phyloP scores from a whole-genome alignment of 2,113 vertebrate genomes.

The Oenanthe melanoleuca region DNA sequence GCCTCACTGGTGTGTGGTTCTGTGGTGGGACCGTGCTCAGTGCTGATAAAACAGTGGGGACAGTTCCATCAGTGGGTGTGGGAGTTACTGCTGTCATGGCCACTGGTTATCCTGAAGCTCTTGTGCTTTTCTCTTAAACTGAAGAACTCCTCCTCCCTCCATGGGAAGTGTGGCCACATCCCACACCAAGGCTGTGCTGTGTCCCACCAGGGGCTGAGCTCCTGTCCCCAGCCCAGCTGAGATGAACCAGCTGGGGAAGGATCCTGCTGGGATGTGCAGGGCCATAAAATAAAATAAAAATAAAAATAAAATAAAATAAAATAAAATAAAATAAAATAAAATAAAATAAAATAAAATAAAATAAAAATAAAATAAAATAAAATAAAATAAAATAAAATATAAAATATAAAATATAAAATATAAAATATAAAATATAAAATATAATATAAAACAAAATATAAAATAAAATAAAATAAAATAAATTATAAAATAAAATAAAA shows the following conservation, averaged over 20 bases:
- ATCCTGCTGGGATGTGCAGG: background rate
- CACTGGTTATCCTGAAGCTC: background rate
- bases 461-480: background rate
- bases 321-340: background rate
- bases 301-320: background rate
- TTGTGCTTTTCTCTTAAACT: background rate
- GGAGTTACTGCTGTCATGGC: background rate
- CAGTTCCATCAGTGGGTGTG: fast-evolving
- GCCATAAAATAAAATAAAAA: background rate
- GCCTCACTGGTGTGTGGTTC: background rate
- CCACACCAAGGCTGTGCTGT: fast-evolving
- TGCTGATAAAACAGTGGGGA: background rate
- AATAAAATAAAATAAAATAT: background rate
- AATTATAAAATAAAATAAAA: background rate
- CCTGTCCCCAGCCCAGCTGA: background rate
- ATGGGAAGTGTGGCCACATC: fast-evolving
- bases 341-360: background rate
- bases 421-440: background rate
- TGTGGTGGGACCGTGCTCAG: background rate
- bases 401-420: background rate
- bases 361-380: background rate
- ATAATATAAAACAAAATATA: background rate
- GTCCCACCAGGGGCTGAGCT: background rate
- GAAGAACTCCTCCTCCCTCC: background rate
- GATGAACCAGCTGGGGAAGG: background rate